These are phyloP conservation scores for Endomychus coccineus DNA, from an alignment of 2,888 invertebrate species.

Conservation along the genomic window DNA sequence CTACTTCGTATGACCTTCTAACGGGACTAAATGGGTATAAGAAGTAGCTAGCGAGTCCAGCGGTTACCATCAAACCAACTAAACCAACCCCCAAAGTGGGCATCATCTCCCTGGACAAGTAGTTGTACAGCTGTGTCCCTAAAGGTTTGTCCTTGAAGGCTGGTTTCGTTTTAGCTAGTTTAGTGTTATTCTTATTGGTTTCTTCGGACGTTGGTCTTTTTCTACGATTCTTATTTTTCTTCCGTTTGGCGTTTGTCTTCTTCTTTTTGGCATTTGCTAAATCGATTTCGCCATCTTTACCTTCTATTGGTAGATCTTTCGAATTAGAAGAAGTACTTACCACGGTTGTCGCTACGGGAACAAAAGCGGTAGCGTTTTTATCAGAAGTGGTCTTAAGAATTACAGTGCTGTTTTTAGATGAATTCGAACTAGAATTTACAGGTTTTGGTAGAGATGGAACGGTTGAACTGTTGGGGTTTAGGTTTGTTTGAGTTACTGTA, in stretches of 20 bases:
- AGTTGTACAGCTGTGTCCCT: slow-evolving; percentile 68
- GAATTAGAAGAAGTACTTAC: slow-evolving; percentile 1
- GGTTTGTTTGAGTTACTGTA: too few species aligned
- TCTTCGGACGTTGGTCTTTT: slow-evolving; percentile 49
- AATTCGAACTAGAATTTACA: too few species aligned
- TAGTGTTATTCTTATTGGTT: slow-evolving; percentile 35
- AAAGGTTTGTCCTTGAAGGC: slow-evolving; percentile 50
- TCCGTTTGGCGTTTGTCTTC: slow-evolving; percentile 41
- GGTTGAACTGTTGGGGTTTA: too few species aligned
- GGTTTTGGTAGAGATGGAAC: too few species aligned
- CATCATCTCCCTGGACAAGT: slow-evolving; percentile 71
- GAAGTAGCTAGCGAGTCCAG: slow-evolving; percentile 69
- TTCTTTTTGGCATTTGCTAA: slow-evolving; percentile 27
- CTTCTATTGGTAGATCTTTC: slow-evolving; percentile 28
- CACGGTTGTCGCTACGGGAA: slow-evolving; percentile 28
- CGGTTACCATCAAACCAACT: slow-evolving; percentile 64
- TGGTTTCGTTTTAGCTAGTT: slow-evolving; percentile 28
- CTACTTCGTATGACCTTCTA: slow-evolving; percentile 58
- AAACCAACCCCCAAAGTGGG: slow-evolving; percentile 73
- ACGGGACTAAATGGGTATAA: slow-evolving; percentile 66
- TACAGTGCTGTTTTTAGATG: too few species aligned
- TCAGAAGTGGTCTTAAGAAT: too few species aligned
- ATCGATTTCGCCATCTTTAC: slow-evolving; percentile 38
- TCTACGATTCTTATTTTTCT: slow-evolving; percentile 56
- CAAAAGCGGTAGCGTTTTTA: too few species aligned